Evolutionary conservation across 2,797 vertebrate genomes (phyloP).

Genomic region (Sebastes umbrosus): DNA sequence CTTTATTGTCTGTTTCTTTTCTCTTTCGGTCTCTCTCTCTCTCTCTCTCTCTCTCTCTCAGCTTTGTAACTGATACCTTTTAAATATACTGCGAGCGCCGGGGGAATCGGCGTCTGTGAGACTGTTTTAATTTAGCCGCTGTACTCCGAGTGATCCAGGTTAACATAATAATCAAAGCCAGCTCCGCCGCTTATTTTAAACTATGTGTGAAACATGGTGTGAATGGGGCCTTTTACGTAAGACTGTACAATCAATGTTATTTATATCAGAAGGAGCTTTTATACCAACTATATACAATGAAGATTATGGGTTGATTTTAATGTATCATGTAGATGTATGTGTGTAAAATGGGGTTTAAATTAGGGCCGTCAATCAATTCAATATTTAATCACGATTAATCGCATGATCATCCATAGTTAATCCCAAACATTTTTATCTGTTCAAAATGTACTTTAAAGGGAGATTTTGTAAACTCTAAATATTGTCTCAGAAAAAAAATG

Average conservation of each 20-base stretch:
- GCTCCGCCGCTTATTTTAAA: slow-evolving; percentile 60
- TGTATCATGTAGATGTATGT: background rate
- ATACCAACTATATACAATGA: background rate
- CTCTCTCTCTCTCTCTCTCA: background rate
- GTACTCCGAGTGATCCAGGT: slow-evolving; percentile 73
- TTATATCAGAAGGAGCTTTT: background rate
- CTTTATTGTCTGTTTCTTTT: slow-evolving; percentile 34
- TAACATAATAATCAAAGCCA: slow-evolving; percentile 80
- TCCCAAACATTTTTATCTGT: too few relatives aligned
- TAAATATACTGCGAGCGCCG: slow-evolving; percentile 60
- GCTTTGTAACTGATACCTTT: slow-evolving; percentile 76
- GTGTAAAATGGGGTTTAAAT: background rate
- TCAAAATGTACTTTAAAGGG: too few relatives aligned
- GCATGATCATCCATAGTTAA: too few relatives aligned
- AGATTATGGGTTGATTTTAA: background rate
- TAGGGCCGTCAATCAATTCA: background rate
- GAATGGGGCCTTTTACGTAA: slow-evolving; percentile 58
- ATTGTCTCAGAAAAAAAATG: background rate
- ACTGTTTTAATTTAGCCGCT: slow-evolving; percentile 75
- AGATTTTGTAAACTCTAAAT: background rate
- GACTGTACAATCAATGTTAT: slow-evolving; percentile 25
- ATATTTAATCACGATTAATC: too few relatives aligned
- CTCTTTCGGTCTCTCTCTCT: background rate
- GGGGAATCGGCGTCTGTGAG: slow-evolving; percentile 67
- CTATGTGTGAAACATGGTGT: slow-evolving; percentile 72